Base-by-base conservation (phyloP, 2,797 vertebrate genomes). In the Galaxias olidus region DNA sequence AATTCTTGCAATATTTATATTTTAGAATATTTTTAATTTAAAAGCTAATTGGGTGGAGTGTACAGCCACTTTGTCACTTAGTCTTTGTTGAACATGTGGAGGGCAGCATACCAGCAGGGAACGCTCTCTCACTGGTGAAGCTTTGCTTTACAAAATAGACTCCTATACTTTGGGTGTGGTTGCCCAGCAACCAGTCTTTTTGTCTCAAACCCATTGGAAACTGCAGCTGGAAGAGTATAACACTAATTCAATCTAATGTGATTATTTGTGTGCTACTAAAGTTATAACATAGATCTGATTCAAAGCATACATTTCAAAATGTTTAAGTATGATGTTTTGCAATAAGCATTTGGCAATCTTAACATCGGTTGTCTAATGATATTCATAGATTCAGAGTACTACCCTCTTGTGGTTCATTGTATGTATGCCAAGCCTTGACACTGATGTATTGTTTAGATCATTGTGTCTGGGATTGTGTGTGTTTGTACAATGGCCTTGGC, bases 191-290 rank as follows among this genome's bases (percentile, higher is more conserved):
- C 72, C 56, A 64, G 60, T 69, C 43, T 80, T 74, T 84, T 89
- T 92, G 86, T 91, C 90, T 89, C 77, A 84, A 91, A 91, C 87
- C 91, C 85, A 88, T 77, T 67, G 15, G 30, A 30, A 30, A 30
- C 30, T 30, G 30, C 30, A 30, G 30, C 30, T 30, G 30, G 30
- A 6, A 30, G 30, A 30, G 30, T 30, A 30, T 6, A 30, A 30
- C 6, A 30, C 30, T 6, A 30, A 30, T 30, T 30, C 30, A 2
- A 30, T 30, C 30, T 30, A 30, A 30, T 30, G 2, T 30, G 6
- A 30, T 2, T 30, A 30, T 6, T 30, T 30, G 30, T 30, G 30
- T 30, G 30, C 30, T 30, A 30, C 30, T 30, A 3, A 2, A 30
- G 30, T 43, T 57, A 43, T 4, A 57, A 13, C 40, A 42, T 14